These are phyloP conservation scores for Lethenteron camtschaticum DNA, from an alignment of 2,113 vertebrate species.

Conservation along the genomic window DNA sequence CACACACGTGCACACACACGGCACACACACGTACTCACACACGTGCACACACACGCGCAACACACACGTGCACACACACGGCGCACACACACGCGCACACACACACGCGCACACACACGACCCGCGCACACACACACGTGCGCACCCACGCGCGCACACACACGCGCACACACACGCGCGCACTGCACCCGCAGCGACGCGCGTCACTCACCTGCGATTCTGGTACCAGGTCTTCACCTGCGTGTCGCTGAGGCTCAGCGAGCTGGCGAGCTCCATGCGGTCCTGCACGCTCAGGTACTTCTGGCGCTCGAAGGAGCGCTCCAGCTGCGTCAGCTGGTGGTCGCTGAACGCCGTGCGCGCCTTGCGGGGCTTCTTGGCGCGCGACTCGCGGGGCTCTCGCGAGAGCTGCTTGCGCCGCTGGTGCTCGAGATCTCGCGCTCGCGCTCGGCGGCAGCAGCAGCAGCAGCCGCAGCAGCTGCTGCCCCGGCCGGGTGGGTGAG, in stretches of 20 bases:
- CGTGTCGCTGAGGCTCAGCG: constrained; percentile 94
- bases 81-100: too few relatives aligned
- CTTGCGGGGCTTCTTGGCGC: constrained; percentile 89
- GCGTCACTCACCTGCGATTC: constrained; percentile 59
- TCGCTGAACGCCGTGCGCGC: constrained; percentile 94
- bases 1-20: too few relatives aligned
- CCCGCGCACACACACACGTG: too few relatives aligned
- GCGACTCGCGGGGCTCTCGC: constrained; percentile 59
- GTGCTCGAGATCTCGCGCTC: constrained; percentile 94
- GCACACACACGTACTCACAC: too few relatives aligned
- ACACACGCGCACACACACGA: too few relatives aligned
- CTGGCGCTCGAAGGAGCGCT: constrained; percentile 89
- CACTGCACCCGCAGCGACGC: too few relatives aligned
- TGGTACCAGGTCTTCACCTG: constrained; percentile 99
- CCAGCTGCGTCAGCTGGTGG: constrained; percentile 88
- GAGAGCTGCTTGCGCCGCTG: constrained; percentile 7
- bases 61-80: too few relatives aligned
- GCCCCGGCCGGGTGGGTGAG: too few relatives aligned
- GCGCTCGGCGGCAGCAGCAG: constrained; percentile 24
- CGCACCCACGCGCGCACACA: too few relatives aligned
- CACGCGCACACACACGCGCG: too few relatives aligned
- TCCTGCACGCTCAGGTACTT: constrained; percentile 96
- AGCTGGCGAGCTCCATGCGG: constrained; percentile 91
- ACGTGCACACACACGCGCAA: too few relatives aligned
- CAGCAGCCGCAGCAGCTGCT: too few relatives aligned